Evolutionary conservation across 53 echinoderm and acorn worm species (phyloP).

Genomic region (Temnopleurus reevesii): DNA sequence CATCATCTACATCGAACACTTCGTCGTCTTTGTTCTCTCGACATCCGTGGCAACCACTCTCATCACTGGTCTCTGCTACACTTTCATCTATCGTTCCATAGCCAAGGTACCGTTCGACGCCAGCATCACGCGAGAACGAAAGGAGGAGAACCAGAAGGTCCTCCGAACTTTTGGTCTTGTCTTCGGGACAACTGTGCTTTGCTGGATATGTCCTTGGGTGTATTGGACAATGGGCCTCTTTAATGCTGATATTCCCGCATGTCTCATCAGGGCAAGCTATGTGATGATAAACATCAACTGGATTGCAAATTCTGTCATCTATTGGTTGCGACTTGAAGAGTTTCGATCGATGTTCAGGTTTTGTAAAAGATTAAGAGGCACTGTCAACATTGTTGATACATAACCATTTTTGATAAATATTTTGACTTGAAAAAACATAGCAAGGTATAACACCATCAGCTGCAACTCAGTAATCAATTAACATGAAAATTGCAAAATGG

Average conservation of each 20-base stretch:
- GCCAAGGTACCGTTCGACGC: too few species aligned
- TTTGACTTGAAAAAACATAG: too few species aligned
- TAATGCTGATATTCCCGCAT: too few species aligned
- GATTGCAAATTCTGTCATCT: not conserved
- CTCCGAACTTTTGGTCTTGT: not conserved
- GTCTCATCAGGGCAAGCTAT: not conserved
- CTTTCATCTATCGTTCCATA: not conserved
- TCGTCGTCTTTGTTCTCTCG: not conserved
- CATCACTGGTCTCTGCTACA: not conserved
- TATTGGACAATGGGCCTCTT: not conserved
- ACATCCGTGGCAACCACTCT: not conserved
- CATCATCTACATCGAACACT: not conserved
- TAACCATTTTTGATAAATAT: not conserved
- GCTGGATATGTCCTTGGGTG: constrained; percentile 2
- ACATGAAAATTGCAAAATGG: too few species aligned
- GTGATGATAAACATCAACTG: not conserved
- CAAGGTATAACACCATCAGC: too few species aligned
- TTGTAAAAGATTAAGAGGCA: not conserved
- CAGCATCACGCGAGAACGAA: not conserved
- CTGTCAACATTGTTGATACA: not conserved
- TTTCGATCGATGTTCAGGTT: not conserved
- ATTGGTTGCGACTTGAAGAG: constrained; percentile 4
- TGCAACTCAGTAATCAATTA: too few species aligned
- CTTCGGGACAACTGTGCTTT: not conserved
- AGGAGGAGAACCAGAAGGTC: not conserved